These are phyloP conservation scores for Musca domestica DNA, from an alignment of 1,140 invertebrate species.

Conservation along the genomic window DNA sequence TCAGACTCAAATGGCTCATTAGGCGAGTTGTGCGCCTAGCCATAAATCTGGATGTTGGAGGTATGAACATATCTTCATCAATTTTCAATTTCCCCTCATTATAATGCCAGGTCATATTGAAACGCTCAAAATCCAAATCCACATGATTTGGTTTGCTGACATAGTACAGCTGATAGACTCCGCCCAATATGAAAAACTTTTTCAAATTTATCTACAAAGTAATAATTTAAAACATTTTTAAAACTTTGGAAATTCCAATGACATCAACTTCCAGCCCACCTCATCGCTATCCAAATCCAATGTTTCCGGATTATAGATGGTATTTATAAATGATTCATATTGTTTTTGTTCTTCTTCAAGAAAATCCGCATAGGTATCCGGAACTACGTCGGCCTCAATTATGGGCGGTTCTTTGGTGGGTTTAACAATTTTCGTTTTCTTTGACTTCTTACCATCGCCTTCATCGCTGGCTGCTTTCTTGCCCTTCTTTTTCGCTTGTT, in stretches of 20 bases:
- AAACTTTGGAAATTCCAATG: too few relatives aligned
- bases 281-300: conserved; percentile 30
- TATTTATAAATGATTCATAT: conserved; percentile 33
- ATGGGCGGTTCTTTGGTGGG: conserved; percentile 30
- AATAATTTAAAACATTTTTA: background rate
- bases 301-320: conserved; percentile 33
- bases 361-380: conserved; percentile 33
- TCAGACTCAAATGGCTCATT: background rate
- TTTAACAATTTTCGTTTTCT: conserved; percentile 37
- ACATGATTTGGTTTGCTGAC: conserved; percentile 32
- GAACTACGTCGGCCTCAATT: conserved; percentile 29
- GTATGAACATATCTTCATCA: conserved; percentile 28
- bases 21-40: background rate
- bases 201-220: conserved; percentile 40
- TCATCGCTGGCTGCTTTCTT: conserved; percentile 1
- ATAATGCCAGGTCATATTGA: conserved; percentile 39
- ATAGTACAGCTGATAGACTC: conserved; percentile 36
- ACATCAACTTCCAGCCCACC: conserved; percentile 27
- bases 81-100: conserved; percentile 32
- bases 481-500: background rate
- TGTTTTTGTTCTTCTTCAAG: conserved; percentile 34
- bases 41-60: background rate
- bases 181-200: conserved; percentile 38
- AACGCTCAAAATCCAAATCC: conserved; percentile 35
- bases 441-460: conserved; percentile 26